Conservation (phyloP, 2,888 invertebrate species). For the Pheosia tremula region DNA sequence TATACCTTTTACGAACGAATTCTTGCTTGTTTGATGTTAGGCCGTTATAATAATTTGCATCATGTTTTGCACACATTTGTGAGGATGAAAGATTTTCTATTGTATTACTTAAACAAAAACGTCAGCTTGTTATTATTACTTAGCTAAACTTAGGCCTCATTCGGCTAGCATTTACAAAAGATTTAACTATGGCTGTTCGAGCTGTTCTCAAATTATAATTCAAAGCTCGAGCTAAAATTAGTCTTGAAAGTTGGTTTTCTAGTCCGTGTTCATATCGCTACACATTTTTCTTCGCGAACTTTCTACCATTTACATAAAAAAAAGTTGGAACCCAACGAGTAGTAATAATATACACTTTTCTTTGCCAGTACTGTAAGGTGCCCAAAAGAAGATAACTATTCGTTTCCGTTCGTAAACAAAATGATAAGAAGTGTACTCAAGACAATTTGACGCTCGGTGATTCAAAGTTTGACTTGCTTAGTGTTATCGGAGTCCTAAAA, state of each 20-base stretch:
- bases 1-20: background rate
- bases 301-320: conserved; percentile 13
- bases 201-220: conserved; percentile 12
- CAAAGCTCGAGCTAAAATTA: conserved; percentile 11
- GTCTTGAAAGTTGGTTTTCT: conserved; percentile 9
- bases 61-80: conserved; percentile 48
- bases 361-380: conserved; percentile 5
- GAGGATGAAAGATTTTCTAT: conserved; percentile 21
- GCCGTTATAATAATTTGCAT: background rate
- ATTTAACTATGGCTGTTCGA: background rate
- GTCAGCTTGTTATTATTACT: conserved; percentile 1
- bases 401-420: conserved; percentile 29
- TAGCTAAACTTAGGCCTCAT: conserved; percentile 7
- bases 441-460: conserved; percentile 36
- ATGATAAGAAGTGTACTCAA: conserved; percentile 21
- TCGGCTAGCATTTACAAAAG: conserved; percentile 5
- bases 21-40: background rate
- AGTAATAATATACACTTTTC: no score
- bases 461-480: conserved; percentile 44
- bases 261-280: conserved; percentile 7
- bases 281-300: conserved; percentile 10
- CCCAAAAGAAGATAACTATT: conserved; percentile 19
- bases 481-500: conserved; percentile 45
- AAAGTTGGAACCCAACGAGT: no score
- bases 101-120: conserved; percentile 17